These are phyloP conservation scores for Sardinella longiceps DNA, from an alignment of 2,797 vertebrate genomes.

Conservation along the genomic window DNA sequence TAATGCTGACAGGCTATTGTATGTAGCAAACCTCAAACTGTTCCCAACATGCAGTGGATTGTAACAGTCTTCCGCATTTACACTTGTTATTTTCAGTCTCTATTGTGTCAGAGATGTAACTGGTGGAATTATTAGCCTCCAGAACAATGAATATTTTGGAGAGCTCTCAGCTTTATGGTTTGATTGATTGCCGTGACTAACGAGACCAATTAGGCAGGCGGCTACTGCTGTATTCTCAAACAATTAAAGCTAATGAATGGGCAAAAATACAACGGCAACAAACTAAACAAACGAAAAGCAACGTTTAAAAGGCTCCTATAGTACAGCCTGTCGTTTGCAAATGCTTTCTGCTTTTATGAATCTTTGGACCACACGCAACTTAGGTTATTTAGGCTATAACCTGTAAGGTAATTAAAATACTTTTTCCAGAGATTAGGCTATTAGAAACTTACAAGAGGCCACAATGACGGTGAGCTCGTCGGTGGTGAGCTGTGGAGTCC, in stretches of 20 bases:
- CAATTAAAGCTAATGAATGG: not conserved
- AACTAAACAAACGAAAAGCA: not conserved
- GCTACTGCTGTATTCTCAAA: not conserved
- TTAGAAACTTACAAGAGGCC: slow-evolving; percentile 73
- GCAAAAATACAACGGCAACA: not conserved
- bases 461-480: slow-evolving; percentile 73
- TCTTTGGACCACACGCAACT: too few species aligned
- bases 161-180: not conserved
- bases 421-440: not conserved
- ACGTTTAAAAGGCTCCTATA: not conserved
- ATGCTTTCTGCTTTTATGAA: not conserved
- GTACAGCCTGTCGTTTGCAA: not conserved
- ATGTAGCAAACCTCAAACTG: too few species aligned
- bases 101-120: too few species aligned
- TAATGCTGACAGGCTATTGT: too few species aligned
- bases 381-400: too few species aligned
- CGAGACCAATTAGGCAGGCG: not conserved
- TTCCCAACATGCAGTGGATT: too few species aligned
- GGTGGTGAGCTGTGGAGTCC: slow-evolving; percentile 64
- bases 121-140: not conserved
- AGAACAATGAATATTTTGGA: not conserved
- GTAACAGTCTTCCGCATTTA: too few species aligned
- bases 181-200: slow-evolving; percentile 4
- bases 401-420: not conserved
- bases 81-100: too few species aligned